Conservation (phyloP, 2,113 vertebrate species). For the Oenanthe melanoleuca region DNA sequence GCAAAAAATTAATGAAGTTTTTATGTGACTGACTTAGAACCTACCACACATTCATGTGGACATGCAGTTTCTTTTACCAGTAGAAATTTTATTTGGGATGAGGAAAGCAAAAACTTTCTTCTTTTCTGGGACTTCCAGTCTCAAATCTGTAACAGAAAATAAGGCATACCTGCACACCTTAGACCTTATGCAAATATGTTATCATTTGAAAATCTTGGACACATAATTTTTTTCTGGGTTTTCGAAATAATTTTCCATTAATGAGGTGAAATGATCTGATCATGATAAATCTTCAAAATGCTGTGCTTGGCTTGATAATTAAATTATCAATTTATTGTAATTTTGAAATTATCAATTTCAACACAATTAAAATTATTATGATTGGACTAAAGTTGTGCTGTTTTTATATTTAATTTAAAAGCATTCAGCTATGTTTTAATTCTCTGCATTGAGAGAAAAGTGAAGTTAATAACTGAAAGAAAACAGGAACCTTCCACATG, state of each 20-base stretch:
- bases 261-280: not conserved
- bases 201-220: not conserved
- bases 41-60: not conserved
- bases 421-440: not conserved
- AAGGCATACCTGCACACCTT: not conserved
- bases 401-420: not conserved
- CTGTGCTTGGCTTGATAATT: not conserved
- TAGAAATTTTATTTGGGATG: not conserved
- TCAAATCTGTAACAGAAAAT: not conserved
- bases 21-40: not conserved
- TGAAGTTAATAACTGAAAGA: not conserved
- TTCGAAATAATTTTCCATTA: not conserved
- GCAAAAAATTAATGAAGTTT: not conserved
- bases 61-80: fast-evolving
- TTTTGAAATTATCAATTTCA: too few species aligned
- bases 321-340: too few species aligned
- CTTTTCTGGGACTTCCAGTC: not conserved
- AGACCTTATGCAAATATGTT: not conserved
- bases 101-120: not conserved
- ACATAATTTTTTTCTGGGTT: not conserved
- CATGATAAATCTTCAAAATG: not conserved
- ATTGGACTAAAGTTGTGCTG: not conserved
- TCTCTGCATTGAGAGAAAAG: not conserved
- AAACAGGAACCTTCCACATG: not conserved
- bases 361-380: not conserved